Percentiles rank a stretch among this genome's conserved stretches.
Evolutionary conservation across 2,113 vertebrate genomes (phyloP).

Genomic region (Camelus dromedarius): DNA sequence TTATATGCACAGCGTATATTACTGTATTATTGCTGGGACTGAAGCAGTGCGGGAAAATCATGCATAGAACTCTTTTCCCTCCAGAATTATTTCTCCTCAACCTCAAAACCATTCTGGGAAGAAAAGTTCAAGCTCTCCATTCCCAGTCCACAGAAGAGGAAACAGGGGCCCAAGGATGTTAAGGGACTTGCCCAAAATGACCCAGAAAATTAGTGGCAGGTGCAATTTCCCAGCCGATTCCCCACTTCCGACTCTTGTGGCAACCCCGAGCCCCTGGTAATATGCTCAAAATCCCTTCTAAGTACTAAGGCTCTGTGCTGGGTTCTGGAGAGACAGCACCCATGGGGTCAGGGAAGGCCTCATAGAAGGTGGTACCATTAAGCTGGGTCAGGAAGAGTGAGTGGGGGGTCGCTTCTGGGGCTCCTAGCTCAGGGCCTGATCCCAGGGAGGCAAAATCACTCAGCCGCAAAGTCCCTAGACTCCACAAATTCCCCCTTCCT

Average conservation of each 20-base stretch:
- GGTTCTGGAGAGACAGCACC: background rate
- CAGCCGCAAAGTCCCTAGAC: background rate
- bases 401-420: background rate
- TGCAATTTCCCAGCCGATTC: background rate
- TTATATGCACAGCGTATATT: slow-evolving; percentile 52
- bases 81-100: slow-evolving; percentile 49
- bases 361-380: background rate
- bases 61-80: background rate
- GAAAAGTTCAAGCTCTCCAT: background rate
- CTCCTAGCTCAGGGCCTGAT: background rate
- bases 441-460: background rate
- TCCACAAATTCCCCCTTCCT: background rate
- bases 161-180: background rate
- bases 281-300: background rate
- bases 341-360: background rate
- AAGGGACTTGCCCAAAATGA: background rate
- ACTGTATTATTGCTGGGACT: slow-evolving; percentile 44
- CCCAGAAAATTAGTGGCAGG: slow-evolving; percentile 21
- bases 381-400: background rate
- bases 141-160: slow-evolving; percentile 2
- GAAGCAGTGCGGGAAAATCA: slow-evolving; percentile 39
- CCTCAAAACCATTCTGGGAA: slow-evolving; percentile 48
- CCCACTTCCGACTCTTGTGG: background rate
- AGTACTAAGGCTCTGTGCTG: background rate
- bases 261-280: background rate